Base-by-base conservation (phyloP, 2,113 vertebrate genomes). In the Alouatta palliata region DNA sequence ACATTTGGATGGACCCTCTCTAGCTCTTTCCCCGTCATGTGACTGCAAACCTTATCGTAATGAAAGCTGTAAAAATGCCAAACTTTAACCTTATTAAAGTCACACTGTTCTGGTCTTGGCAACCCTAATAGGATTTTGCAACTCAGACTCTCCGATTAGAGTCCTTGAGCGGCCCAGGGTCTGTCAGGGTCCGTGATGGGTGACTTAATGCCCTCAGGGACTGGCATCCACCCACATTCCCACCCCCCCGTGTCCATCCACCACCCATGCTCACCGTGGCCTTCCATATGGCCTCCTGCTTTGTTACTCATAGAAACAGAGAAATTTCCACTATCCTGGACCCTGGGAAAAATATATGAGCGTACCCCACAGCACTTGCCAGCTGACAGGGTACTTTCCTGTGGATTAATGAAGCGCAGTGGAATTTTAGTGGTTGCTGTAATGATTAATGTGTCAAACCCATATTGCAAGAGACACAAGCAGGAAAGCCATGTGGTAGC, bases 321-420 rank as follows among this genome's bases (percentile, higher is more conserved):
- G 97, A 98, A 96, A 97, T 98, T 98, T 98, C 98, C 98, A 98
- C 94, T 89, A n/a, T 96, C 97, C 81, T 20, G 94, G 92, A 87
- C 95, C 94, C 94, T 7, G 2, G 35, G 93, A 96, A 92, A 76
- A 94, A 90, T 0, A 20, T 0, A 0, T 0, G 47, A 80, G 52
- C 16, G 1, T 66, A 0, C 5, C 91, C 96, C 56, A 83, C 45
- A 70, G 87, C 54, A 75, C 96, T 71, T 61, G 14, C 80, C 61
- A 40, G 92, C 97, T 0, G 8, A 35, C 66, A 25, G 13, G 91
- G 94, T 84, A 86, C 97, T 98, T 98, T 98, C 98, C 97, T 97
- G 87, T 35, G 97, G 96, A 98, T 97, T 98, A 98, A 96, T 97
- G 95, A 79, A 97, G 85, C 54, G 14, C 79, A 92, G 95, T 58